Base-by-base conservation (phyloP, 2,797 vertebrate genomes). In the Poeciliopsis turneri region DNA sequence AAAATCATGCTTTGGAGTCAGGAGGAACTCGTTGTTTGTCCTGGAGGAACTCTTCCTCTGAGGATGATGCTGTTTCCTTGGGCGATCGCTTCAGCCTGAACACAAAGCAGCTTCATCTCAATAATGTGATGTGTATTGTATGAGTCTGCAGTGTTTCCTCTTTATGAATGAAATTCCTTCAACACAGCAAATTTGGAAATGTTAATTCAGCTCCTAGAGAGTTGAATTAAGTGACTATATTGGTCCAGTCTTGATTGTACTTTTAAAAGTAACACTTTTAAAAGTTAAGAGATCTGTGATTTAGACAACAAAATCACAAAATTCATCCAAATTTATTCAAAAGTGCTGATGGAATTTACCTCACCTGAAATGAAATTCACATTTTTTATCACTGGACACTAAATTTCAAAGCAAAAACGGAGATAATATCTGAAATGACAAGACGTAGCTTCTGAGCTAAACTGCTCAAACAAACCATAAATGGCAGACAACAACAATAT, bases 91-190 rank as follows among this genome's bases (percentile, higher is more conserved):
- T 81, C n/a, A 46, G 28, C 20, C 49, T 53, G 23, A 10, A 23
- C 9, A 9, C 20, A 78, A 53, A 72, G 10, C 68, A 76, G 41
- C 82, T 68, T 83, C 83, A 83, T 83, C 77, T 80, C 78, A 72
- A 23, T 86, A 85, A 92, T 82, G 33, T 59, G 51, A 82, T 89
- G 86, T 85, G 81, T 69, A 71, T 72, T 73, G 49, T 28, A 5
- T 59, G 43, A 30, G 0, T 15, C 25, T 73, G 12, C 41, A 68
- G 72, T 23, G 49, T 3, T 53, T 53, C 49, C 25, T 53, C 23
- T 53, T 53, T 53, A 20, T 8, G 7, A 53, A 53, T 53, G 20
- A 53, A 53, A 23, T 53, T 53, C 49, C 49, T 53, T 20, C 20
- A 45, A 11, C 45, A 13, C 12, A 45, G 12, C 45, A 45, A 45